Evolutionary conservation across 2,113 vertebrate genomes (phyloP).

Genomic region (Zapus hudsonius): DNA sequence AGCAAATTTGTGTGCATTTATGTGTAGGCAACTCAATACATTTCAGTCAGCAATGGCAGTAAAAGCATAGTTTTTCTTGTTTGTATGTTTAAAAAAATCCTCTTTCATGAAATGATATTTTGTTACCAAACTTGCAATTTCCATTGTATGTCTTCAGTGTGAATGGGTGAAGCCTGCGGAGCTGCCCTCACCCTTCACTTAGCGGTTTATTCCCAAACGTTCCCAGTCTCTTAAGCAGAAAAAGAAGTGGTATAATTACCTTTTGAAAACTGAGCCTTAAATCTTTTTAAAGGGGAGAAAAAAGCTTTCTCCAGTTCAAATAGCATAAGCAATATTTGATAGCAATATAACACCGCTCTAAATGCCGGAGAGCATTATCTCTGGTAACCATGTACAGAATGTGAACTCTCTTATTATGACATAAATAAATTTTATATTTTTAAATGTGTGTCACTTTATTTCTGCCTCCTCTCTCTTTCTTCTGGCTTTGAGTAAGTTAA

Average conservation of each 20-base stretch:
- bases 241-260: slow-evolving; percentile 51
- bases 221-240: slow-evolving; percentile 33
- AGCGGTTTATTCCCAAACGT: slow-evolving; percentile 3
- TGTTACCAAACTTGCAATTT: neutral
- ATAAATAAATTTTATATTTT: slow-evolving; percentile 90
- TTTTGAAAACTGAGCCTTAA: slow-evolving; percentile 80
- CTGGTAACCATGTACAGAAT: slow-evolving; percentile 51
- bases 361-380: slow-evolving; percentile 23
- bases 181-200: neutral
- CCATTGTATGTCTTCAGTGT: neutral
- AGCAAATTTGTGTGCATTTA: neutral
- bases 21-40: neutral
- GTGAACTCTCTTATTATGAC: slow-evolving; percentile 80
- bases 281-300: slow-evolving; percentile 59
- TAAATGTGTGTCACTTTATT: slow-evolving; percentile 76
- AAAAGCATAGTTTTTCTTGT: neutral
- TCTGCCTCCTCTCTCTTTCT: neutral
- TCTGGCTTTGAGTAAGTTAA: neutral
- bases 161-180: neutral
- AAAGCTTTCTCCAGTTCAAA: slow-evolving; percentile 4
- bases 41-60: neutral
- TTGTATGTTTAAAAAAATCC: neutral
- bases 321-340: slow-evolving; percentile 54
- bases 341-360: neutral
- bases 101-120: neutral